phyloP scores from a whole-genome alignment of 2,888 invertebrate genomes.

The Ennomos quercinarius region DNA sequence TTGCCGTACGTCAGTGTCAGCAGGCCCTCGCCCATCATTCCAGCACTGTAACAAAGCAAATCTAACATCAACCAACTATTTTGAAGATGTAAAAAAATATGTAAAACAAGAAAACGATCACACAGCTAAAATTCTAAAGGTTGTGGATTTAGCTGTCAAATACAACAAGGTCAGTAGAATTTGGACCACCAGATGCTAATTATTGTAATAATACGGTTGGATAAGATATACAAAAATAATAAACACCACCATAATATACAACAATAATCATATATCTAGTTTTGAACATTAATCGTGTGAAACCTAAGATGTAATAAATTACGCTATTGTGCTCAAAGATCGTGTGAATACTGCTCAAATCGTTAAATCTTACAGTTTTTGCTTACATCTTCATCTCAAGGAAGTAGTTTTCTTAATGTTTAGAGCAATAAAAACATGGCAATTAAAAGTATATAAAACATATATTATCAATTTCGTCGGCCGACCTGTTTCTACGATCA shows the following conservation, averaged over 20 bases:
- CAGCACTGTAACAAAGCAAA: constrained; percentile 72
- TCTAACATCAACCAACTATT: constrained; percentile 4
- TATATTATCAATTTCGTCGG: constrained; percentile 33
- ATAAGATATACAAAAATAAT: background rate
- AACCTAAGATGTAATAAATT: constrained; percentile 43
- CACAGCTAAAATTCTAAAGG: too few relatives aligned
- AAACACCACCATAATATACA: constrained; percentile 10
- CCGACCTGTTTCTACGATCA: constrained; percentile 31
- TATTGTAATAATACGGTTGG: background rate
- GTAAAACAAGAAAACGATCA: too few relatives aligned
- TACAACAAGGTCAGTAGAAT: background rate
- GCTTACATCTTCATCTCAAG: constrained; percentile 42
- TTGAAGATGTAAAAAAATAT: too few relatives aligned
- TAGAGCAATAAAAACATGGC: constrained; percentile 41
- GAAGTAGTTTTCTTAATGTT: constrained; percentile 45
- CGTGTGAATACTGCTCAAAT: constrained; percentile 51
- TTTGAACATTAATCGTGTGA: constrained; percentile 56
- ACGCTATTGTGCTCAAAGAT: constrained; percentile 50
- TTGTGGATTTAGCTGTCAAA: too few relatives aligned
- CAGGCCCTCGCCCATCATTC: constrained; percentile 89
- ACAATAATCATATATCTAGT: constrained; percentile 43
- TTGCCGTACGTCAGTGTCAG: constrained; percentile 97
- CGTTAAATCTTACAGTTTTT: constrained; percentile 47
- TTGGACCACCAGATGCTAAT: too few relatives aligned
- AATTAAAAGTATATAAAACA: constrained; percentile 25